Evolutionary conservation across 2,888 invertebrate species (phyloP).

Genomic region (Phymatocera aterrima): DNA sequence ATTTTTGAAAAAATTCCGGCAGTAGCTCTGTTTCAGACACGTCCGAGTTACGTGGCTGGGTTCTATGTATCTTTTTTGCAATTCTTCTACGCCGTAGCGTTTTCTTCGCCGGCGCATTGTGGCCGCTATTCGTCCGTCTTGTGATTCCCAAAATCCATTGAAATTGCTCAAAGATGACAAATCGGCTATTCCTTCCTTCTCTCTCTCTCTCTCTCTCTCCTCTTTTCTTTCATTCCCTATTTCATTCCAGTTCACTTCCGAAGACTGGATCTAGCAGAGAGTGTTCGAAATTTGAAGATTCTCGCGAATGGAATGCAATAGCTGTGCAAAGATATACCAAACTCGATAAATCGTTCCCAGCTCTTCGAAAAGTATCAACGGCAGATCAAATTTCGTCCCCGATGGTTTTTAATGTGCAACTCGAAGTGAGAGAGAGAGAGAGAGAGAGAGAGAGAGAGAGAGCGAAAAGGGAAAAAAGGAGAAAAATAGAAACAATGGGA

Average conservation of each 20-base stretch:
- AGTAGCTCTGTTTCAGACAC: not conserved
- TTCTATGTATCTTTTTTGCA: not conserved
- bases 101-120: no score
- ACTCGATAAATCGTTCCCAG: no score
- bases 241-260: not conserved
- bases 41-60: not conserved
- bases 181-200: not conserved
- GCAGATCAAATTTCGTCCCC: not conserved
- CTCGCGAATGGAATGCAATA: conserved; percentile 2
- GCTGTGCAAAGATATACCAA: not conserved
- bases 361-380: not conserved
- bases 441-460: not conserved
- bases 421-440: not conserved
- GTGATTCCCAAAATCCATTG: not conserved
- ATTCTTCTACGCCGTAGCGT: not conserved
- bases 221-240: not conserved
- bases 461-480: not conserved
- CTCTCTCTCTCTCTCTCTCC: not conserved
- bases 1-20: conserved; percentile 28
- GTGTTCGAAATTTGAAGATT: conserved; percentile 8
- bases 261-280: not conserved
- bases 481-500: not conserved
- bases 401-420: no score
- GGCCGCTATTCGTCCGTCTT: not conserved
- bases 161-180: not conserved